A percentile compares a stretch with the other conserved stretches of the same genome.
Evolutionary conservation across 2,113 vertebrate species (phyloP).

Genomic region (Herpailurus yagouaroundi): DNA sequence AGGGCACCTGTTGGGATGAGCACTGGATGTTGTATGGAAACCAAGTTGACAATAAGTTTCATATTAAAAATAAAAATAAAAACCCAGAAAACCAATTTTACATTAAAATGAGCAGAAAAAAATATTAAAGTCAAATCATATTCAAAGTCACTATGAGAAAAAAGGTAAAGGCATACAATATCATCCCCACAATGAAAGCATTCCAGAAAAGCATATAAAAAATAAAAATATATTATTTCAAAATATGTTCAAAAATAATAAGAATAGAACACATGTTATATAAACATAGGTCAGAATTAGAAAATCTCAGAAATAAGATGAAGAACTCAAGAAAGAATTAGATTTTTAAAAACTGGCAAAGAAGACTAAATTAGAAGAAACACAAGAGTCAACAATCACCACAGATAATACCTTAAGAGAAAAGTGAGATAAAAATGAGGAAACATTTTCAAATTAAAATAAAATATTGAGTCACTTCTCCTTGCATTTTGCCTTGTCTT

Average conservation of each 20-base stretch:
- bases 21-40: too few relatives aligned
- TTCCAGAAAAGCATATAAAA: not conserved
- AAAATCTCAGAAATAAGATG: conserved; percentile 11
- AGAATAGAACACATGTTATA: not conserved
- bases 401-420: not conserved
- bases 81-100: not conserved
- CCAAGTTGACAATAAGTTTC: too few relatives aligned
- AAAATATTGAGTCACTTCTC: not conserved
- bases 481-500: not conserved
- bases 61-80: too few relatives aligned
- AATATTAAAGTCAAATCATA: not conserved
- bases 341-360: not conserved
- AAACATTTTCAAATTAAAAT: not conserved
- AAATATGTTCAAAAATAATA: not conserved
- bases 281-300: not conserved
- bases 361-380: not conserved
- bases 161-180: not conserved
- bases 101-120: not conserved
- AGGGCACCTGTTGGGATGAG: too few relatives aligned
- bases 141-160: not conserved
- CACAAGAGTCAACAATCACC: not conserved
- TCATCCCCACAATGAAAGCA: not conserved
- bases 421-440: not conserved
- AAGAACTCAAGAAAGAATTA: not conserved
- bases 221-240: not conserved